Evolutionary conservation across 2,113 vertebrate genomes (phyloP).

Genomic region (Phaethon lepturus): DNA sequence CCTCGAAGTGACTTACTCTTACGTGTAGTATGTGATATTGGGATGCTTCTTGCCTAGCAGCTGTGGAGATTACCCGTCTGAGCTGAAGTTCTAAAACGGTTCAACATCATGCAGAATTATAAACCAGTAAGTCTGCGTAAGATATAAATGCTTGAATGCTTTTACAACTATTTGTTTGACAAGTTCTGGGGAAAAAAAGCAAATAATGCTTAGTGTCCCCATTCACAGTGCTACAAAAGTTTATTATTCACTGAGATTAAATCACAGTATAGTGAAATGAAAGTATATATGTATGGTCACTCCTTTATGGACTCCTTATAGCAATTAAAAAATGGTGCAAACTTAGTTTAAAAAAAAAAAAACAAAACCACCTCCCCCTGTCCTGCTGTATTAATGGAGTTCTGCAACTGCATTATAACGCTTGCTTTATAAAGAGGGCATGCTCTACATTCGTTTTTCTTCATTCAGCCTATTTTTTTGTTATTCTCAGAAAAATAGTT

Average conservation of each 20-base stretch:
- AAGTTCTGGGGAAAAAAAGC: not conserved
- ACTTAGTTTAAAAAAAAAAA: conserved; percentile 46
- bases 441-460: not conserved
- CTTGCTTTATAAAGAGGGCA: not conserved
- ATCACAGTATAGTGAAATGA: conserved; percentile 47
- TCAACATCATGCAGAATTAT: not conserved
- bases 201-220: conserved; percentile 19
- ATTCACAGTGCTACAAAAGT: conserved; percentile 6
- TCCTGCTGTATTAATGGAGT: not conserved
- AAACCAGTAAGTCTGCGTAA: not conserved
- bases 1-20: not conserved
- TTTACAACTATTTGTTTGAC: conserved; percentile 29
- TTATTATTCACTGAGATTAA: conserved; percentile 46
- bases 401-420: not conserved
- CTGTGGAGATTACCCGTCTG: not conserved
- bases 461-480: not conserved
- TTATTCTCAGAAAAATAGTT: not conserved
- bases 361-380: accelerated
- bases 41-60: not conserved
- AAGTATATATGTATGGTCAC: not conserved
- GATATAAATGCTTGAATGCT: not conserved
- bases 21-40: not conserved
- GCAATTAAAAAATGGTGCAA: conserved; percentile 4
- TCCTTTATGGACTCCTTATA: conserved; percentile 4
- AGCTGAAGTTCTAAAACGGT: not conserved